phyloP scores from a whole-genome alignment of 2,797 vertebrate species.

The Odontamblyopus lacepedii region DNA sequence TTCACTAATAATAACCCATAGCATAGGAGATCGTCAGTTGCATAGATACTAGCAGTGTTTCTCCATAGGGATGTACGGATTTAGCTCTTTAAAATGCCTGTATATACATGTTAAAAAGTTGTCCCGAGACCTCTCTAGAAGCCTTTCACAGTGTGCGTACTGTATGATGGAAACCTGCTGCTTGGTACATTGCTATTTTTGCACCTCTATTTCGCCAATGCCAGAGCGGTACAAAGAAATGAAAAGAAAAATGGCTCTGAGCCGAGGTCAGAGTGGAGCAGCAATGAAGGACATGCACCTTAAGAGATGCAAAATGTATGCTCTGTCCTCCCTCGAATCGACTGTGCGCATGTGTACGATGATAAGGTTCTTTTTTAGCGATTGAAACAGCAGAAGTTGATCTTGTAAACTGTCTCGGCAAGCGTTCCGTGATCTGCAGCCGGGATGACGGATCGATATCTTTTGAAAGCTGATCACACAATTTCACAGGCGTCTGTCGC shows the following conservation, averaged over 20 bases:
- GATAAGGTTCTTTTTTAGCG: constrained; percentile 28
- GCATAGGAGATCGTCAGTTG: constrained; percentile 48
- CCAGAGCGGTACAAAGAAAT: constrained; percentile 11
- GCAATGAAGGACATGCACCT: constrained; percentile 55
- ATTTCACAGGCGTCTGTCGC: constrained; percentile 57
- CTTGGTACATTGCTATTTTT: constrained; percentile 11
- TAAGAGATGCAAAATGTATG: constrained; percentile 27
- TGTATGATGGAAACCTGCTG: constrained; percentile 23
- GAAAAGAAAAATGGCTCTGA: constrained; percentile 24
- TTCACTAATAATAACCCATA: constrained; percentile 33
- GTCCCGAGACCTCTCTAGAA: constrained; percentile 60
- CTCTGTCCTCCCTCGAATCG: constrained; percentile 22
- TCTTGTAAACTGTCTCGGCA: constrained; percentile 51
- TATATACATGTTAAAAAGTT: constrained; percentile 45
- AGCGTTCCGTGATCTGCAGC: constrained; percentile 35
- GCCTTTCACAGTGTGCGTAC: constrained; percentile 38
- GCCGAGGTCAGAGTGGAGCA: constrained; percentile 27
- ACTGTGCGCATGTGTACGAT: constrained; percentile 16
- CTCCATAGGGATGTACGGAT: constrained; percentile 53
- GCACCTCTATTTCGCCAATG: constrained; percentile 12
- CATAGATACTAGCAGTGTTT: constrained; percentile 60
- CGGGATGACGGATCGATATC: constrained; percentile 55
- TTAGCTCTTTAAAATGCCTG: constrained; percentile 56
- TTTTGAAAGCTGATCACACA: constrained; percentile 64
- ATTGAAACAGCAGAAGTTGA: constrained; percentile 6